phyloP scores from a whole-genome alignment of 2,797 vertebrate species.

The Emydoidea blandingii region DNA sequence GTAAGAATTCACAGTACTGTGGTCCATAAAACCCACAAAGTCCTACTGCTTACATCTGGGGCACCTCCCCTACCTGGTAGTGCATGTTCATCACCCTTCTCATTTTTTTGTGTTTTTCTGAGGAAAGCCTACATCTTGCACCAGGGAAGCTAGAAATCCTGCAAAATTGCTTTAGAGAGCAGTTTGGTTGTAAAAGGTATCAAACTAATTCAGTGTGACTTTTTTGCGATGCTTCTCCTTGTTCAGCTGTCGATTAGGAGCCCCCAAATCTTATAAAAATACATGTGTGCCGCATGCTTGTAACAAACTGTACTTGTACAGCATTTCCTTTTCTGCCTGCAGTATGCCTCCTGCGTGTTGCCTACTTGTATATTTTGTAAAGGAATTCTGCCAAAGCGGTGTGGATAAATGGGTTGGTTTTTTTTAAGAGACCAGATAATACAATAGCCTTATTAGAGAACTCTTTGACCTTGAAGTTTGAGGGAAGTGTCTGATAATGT shows the following conservation, averaged over 20 bases:
- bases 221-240: not conserved
- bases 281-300: not conserved
- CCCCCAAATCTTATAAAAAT: not conserved
- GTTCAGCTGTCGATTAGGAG: slow-evolving; percentile 9
- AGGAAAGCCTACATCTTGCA: not conserved
- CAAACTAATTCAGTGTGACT: not conserved
- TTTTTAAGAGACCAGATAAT: not conserved
- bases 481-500: not conserved
- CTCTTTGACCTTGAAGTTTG: not conserved
- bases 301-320: not conserved
- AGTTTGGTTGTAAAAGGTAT: rapidly evolving
- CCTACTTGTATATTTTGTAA: not conserved
- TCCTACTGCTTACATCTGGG: rapidly evolving
- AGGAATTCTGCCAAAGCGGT: not conserved
- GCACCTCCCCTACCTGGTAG: not conserved
- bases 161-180: not conserved
- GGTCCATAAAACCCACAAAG: not conserved
- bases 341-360: not conserved
- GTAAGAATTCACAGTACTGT: slow-evolving; percentile 77
- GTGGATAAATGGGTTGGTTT: rapidly evolving
- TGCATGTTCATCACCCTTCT: no score
- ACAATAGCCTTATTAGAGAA: rapidly evolving
- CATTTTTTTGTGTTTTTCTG: not conserved
- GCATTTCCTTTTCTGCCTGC: not conserved
- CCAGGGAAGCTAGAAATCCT: rapidly evolving